A percentile compares a stretch with the other conserved stretches of the same genome.
Evolutionary conservation across 2,888 invertebrate species (phyloP).

Genomic region (Thymelicus sylvestris): DNA sequence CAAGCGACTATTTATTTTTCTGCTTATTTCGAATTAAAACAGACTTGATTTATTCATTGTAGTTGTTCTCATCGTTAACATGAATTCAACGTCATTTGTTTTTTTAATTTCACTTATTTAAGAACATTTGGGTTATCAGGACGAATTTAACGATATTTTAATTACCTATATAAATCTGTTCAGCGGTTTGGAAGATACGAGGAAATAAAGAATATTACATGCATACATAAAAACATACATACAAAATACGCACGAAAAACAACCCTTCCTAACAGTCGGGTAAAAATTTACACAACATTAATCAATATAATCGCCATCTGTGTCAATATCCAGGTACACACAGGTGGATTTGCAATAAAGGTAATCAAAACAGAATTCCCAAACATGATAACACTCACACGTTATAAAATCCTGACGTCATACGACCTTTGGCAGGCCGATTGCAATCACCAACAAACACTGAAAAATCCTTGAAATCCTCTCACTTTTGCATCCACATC

Average conservation of each 20-base stretch:
- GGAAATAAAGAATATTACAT: too few species aligned
- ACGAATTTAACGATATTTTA: too few species aligned
- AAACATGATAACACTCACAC: conserved; percentile 21
- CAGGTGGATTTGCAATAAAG: conserved; percentile 16
- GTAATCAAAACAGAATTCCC: background rate
- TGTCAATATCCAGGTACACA: conserved; percentile 5
- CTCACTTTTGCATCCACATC: too few species aligned
- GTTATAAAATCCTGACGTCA: conserved; percentile 40
- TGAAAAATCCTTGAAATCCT: background rate
- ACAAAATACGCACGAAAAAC: too few species aligned
- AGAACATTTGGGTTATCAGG: too few species aligned
- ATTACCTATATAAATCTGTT: too few species aligned
- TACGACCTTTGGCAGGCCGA: conserved; percentile 38
- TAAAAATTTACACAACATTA: conserved; percentile 19
- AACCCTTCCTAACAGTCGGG: too few species aligned
- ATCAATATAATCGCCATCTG: conserved; percentile 10
- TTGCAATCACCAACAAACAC: conserved; percentile 16
- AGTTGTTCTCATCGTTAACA: background rate
- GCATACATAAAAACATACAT: too few species aligned
- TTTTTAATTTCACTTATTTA: too few species aligned
- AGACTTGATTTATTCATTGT: background rate
- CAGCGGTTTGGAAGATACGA: too few species aligned
- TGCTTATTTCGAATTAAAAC: too few species aligned
- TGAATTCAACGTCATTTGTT: background rate
- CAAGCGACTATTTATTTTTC: too few species aligned